phyloP scores from a whole-genome alignment of 2,797 vertebrate genomes.

The Falco rusticolus region DNA sequence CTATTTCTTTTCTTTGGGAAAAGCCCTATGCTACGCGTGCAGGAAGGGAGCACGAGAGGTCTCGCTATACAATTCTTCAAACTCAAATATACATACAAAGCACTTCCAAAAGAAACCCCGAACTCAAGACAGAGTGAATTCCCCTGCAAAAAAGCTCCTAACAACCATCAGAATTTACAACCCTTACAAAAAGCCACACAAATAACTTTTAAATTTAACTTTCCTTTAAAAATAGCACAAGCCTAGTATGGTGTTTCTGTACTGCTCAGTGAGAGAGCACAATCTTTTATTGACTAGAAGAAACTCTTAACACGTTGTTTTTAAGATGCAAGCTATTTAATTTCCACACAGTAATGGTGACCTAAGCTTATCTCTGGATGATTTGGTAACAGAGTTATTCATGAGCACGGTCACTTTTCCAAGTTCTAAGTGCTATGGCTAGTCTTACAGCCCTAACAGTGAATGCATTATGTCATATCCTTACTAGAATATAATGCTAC shows the following conservation, averaged over 20 bases:
- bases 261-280: neutral
- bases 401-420: neutral
- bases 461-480: neutral
- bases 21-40: rapidly evolving
- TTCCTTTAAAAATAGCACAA: neutral
- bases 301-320: neutral
- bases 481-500: neutral
- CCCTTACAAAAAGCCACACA: neutral
- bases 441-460: neutral
- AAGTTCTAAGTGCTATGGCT: neutral
- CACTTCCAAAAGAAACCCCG: neutral
- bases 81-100: neutral
- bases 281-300: neutral
- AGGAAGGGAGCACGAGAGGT: neutral
- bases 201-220: neutral
- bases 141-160: neutral
- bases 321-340: neutral
- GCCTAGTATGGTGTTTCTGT: neutral
- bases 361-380: neutral
- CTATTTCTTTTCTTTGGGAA: neutral
- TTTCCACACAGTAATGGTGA: neutral
- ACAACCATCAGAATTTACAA: neutral
- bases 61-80: neutral
- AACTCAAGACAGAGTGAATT: neutral
- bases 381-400: neutral